Percentiles rank a stretch among this genome's conserved stretches.
phyloP scores from a whole-genome alignment of 2,888 invertebrate species.

The Perizoma flavofasciatum region DNA sequence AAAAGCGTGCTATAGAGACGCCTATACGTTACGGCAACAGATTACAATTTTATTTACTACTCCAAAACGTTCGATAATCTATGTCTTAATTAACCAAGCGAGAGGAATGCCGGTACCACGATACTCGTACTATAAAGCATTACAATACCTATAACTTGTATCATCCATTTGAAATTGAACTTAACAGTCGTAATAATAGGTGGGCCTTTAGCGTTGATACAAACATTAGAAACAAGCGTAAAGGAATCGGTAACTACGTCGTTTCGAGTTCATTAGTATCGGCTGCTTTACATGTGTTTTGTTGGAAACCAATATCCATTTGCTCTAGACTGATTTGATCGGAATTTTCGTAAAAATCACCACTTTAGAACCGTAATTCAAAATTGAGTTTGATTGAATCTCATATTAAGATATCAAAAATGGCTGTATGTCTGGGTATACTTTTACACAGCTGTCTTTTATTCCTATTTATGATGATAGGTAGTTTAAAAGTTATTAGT shows the following conservation, averaged over 20 bases:
- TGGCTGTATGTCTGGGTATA: no score
- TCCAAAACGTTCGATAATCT: constrained; percentile 81
- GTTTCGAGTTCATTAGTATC: constrained; percentile 59
- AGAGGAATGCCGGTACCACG: constrained; percentile 62
- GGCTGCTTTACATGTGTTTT: constrained; percentile 75
- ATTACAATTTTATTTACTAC: constrained; percentile 83
- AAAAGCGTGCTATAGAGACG: constrained; percentile 77
- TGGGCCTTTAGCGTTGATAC: constrained; percentile 30
- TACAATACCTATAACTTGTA: constrained; percentile 28
- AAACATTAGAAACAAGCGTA: constrained; percentile 26
- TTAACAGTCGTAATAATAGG: constrained; percentile 28
- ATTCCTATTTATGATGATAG: no score
- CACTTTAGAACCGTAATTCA: constrained; percentile 4
- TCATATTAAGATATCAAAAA: no score
- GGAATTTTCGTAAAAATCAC: constrained; percentile 60
- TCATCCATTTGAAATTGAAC: constrained; percentile 29
- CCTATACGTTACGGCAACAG: constrained; percentile 73
- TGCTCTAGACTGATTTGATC: constrained; percentile 71
- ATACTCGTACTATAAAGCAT: constrained; percentile 45
- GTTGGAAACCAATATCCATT: constrained; percentile 76
- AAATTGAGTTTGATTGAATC: background rate
- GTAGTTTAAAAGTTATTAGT: no score
- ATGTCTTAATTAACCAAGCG: constrained; percentile 83
- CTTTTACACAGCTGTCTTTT: no score
- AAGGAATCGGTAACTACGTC: constrained; percentile 42